Evolutionary conservation across 2,113 vertebrate species (phyloP).

Genomic region (Notothenia rossii): DNA sequence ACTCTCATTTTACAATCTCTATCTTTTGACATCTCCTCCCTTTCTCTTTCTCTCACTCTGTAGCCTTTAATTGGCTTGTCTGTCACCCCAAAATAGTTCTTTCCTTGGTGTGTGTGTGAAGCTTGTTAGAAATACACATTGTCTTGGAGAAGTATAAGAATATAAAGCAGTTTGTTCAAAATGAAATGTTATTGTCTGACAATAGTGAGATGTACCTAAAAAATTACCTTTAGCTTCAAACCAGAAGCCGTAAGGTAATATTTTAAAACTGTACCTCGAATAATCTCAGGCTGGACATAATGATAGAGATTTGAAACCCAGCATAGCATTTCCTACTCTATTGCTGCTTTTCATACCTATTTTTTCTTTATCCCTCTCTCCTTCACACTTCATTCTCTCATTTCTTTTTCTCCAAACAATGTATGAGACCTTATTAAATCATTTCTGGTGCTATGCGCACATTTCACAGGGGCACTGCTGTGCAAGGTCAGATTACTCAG

Average conservation of each 20-base stretch:
- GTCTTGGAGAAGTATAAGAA: slow-evolving; percentile 8
- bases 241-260: neutral
- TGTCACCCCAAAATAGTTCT: slow-evolving; percentile 56
- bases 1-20: slow-evolving; percentile 16
- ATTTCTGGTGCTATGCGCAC: slow-evolving; percentile 18
- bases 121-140: slow-evolving; percentile 30
- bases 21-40: slow-evolving; percentile 31
- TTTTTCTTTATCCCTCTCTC: slow-evolving; percentile 1
- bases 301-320: slow-evolving; percentile 2
- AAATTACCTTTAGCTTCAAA: neutral
- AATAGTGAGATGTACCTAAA: neutral
- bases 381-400: slow-evolving; percentile 7
- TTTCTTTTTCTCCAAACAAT: slow-evolving; percentile 2
- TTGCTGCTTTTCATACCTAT: neutral
- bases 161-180: neutral
- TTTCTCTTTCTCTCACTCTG: slow-evolving; percentile 26
- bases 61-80: slow-evolving; percentile 67
- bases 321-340: neutral
- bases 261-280: neutral
- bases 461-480: slow-evolving; percentile 26
- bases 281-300: neutral
- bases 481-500: slow-evolving; percentile 45
- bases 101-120: slow-evolving; percentile 9
- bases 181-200: neutral
- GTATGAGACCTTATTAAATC: slow-evolving; percentile 26